phyloP scores from a whole-genome alignment of 2,113 vertebrate genomes.

The Jacana jacana region DNA sequence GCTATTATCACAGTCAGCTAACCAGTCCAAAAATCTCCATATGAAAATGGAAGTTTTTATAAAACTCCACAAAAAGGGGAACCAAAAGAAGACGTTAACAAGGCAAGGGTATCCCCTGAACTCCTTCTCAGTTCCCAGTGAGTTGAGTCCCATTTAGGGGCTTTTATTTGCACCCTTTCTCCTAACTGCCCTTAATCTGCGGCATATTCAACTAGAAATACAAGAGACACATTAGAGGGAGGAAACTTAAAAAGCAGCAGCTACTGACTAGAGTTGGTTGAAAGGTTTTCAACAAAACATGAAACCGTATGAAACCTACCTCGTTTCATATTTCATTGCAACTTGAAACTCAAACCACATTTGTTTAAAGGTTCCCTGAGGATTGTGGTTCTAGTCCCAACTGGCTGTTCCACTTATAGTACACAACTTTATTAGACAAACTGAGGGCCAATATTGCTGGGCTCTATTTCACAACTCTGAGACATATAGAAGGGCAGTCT shows the following conservation, averaged over 20 bases:
- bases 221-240: neutral
- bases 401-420: conserved; percentile 29
- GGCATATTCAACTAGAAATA: neutral
- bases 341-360: conserved; percentile 53
- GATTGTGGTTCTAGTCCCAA: conserved; percentile 17
- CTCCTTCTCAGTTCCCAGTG: neutral
- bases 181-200: neutral
- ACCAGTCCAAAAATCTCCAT: neutral
- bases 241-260: conserved; percentile 4
- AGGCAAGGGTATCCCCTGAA: neutral
- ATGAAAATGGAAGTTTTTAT: neutral
- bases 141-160: neutral
- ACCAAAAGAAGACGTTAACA: neutral
- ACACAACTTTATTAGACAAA: neutral
- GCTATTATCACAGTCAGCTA: neutral
- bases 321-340: conserved; percentile 35
- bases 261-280: conserved; percentile 10
- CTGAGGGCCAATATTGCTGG: neutral
- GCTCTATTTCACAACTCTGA: neutral
- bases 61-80: neutral
- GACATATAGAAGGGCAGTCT: neutral
- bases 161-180: neutral
- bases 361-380: conserved; percentile 33
- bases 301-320: neutral
- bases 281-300: conserved; percentile 45